Conservation (phyloP, 1,140 invertebrate species). For the Homalodisca vitripennis region DNA sequence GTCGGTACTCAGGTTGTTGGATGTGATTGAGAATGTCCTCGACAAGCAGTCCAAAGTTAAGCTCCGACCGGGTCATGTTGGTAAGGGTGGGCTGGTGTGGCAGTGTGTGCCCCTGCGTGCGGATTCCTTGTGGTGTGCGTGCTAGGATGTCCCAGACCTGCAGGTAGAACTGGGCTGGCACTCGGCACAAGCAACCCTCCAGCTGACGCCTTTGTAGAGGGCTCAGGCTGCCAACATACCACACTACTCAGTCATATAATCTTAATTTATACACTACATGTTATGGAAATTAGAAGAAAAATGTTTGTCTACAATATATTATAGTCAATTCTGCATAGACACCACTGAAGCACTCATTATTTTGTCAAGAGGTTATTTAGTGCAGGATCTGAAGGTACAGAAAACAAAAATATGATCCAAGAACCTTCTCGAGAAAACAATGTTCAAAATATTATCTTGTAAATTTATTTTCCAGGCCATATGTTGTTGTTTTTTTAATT, state of each 20-base stretch:
- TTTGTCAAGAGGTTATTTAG: too few species aligned
- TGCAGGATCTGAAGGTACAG: too few species aligned
- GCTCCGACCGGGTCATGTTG: constrained; percentile 94
- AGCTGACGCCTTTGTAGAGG: constrained; percentile 80
- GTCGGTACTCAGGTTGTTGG: constrained; percentile 83
- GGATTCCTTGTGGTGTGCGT: constrained; percentile 84
- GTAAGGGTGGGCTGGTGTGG: constrained; percentile 90
- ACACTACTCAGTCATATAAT: background rate
- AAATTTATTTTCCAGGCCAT: too few species aligned
- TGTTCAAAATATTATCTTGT: too few species aligned
- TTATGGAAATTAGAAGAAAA: too few species aligned
- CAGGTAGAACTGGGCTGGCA: constrained; percentile 92
- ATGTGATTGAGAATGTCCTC: constrained; percentile 92
- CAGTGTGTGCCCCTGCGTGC: constrained; percentile 78
- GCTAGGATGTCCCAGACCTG: constrained; percentile 94
- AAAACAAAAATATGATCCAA: too few species aligned
- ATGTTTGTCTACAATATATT: too few species aligned
- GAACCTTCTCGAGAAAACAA: too few species aligned
- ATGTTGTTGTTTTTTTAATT: too few species aligned
- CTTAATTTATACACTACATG: too few species aligned
- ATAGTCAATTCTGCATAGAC: too few species aligned
- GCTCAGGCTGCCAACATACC: constrained; percentile 56
- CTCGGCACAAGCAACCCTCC: constrained; percentile 93
- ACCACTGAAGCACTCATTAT: too few species aligned
- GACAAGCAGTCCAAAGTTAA: constrained; percentile 94